phyloP scores from a whole-genome alignment of 2,113 vertebrate species.

The Prolemur simus region DNA sequence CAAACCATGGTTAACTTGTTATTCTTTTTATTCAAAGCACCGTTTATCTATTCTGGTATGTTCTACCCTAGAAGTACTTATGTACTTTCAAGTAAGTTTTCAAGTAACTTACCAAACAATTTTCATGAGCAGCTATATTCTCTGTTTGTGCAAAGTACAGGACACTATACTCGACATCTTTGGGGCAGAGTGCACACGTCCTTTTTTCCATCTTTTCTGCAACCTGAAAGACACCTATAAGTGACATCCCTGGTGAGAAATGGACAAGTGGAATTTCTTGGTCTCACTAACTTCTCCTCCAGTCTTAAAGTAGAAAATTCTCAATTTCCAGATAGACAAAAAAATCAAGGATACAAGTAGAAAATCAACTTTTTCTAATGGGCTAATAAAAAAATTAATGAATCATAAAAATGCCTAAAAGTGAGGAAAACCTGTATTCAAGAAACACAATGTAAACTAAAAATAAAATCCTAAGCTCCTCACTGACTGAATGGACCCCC shows the following conservation, averaged over 20 bases:
- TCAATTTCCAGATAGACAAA: neutral
- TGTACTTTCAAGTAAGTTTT: conserved; percentile 30
- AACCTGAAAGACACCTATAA: conserved; percentile 68
- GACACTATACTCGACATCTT: conserved; percentile 71
- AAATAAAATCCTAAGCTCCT: too few species aligned
- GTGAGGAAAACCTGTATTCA: neutral
- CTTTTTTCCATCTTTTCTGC: conserved; percentile 84
- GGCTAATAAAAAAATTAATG: neutral
- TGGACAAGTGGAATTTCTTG: neutral
- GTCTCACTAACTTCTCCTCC: neutral
- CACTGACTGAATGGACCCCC: too few species aligned
- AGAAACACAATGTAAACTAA: neutral
- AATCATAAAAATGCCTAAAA: conserved; percentile 9
- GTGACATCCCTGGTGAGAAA: conserved; percentile 57
- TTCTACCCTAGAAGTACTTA: neutral
- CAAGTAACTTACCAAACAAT: conserved; percentile 84
- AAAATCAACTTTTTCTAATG: conserved; percentile 25
- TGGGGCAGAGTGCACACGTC: conserved; percentile 79
- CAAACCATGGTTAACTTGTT: neutral
- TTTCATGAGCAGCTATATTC: conserved; percentile 83
- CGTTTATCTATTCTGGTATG: neutral
- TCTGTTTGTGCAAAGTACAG: conserved; percentile 80
- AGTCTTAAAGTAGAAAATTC: neutral
- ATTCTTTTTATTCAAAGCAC: neutral
- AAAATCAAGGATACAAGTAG: neutral